These are phyloP conservation scores for Bombycilla garrulus DNA, from an alignment of 2,113 vertebrate species.

Conservation along the genomic window DNA sequence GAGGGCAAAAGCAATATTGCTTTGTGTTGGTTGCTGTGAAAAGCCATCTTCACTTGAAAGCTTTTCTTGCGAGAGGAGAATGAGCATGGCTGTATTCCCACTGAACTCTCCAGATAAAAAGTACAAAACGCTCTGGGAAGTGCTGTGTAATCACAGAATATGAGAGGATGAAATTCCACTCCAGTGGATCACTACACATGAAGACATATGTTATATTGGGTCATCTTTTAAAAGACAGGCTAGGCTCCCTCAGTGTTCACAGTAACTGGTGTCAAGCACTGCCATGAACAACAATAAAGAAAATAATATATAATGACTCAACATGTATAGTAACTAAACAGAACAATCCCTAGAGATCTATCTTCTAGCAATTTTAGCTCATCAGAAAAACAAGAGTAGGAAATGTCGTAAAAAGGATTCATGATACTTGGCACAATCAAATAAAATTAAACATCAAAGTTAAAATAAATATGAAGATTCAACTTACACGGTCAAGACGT, in stretches of 20 bases:
- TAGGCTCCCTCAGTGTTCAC: not conserved
- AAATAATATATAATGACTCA: not conserved
- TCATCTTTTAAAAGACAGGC: not conserved
- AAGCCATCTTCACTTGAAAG: conserved; percentile 10
- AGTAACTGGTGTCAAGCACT: not conserved
- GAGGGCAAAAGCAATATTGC: not conserved
- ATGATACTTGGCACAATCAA: not conserved
- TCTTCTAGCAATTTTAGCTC: not conserved
- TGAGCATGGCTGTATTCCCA: not conserved
- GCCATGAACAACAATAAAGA: not conserved
- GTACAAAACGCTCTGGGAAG: not conserved
- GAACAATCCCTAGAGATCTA: not conserved
- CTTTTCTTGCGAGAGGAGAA: not conserved
- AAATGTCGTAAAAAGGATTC: not conserved
- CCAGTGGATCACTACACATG: not conserved
- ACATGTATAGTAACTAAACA: not conserved
- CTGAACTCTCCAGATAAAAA: not conserved
- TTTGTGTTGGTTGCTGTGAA: not conserved
- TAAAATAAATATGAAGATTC: not conserved
- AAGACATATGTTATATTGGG: not conserved
- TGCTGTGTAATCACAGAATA: not conserved
- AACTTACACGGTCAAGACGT: not conserved
- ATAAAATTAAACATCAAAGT: not conserved
- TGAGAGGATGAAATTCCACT: not conserved
- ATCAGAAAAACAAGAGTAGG: not conserved